Conservation (phyloP, 2,797 vertebrate species). For the Pempheris klunzingeri region DNA sequence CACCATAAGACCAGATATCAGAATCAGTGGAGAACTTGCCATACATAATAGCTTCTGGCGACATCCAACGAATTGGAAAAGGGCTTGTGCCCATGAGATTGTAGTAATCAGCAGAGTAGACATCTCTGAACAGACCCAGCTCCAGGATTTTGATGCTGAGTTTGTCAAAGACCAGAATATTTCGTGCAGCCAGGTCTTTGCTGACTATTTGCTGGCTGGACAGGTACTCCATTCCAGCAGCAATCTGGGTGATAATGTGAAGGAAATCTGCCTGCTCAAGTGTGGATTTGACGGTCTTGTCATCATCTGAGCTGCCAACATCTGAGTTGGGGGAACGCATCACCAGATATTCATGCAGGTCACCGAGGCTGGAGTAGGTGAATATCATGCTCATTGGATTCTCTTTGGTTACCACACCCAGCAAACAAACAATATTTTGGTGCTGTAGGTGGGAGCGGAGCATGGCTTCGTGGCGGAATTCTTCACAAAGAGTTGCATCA, state of each 20-base stretch:
- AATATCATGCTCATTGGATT: slow-evolving; percentile 97
- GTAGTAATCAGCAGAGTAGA: slow-evolving; percentile 97
- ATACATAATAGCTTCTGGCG: slow-evolving; percentile 93
- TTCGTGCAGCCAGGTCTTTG: slow-evolving; percentile 96
- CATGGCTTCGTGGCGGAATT: slow-evolving; percentile 94
- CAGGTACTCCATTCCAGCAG: slow-evolving; percentile 97
- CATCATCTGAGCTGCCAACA: slow-evolving; percentile 95
- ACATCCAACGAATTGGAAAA: slow-evolving; percentile 98
- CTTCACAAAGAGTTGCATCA: slow-evolving; percentile 90
- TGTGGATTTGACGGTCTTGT: slow-evolving; percentile 93
- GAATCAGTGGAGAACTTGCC: slow-evolving; percentile 96
- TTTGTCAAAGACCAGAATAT: slow-evolving; percentile 95
- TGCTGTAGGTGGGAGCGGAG: slow-evolving; percentile 92
- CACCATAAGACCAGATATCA: slow-evolving; percentile 97
- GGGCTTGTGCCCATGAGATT: slow-evolving; percentile 90
- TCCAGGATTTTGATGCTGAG: slow-evolving; percentile 94
- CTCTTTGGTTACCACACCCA: slow-evolving; percentile 94
- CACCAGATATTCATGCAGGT: slow-evolving; percentile 96
- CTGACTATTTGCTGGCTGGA: slow-evolving; percentile 94
- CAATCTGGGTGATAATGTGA: slow-evolving; percentile 93
- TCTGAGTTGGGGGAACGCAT: slow-evolving; percentile 97
- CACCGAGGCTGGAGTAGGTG: slow-evolving; percentile 91
- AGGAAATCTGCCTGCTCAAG: slow-evolving; percentile 95
- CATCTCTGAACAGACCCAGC: slow-evolving; percentile 94
- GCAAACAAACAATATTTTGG: slow-evolving; percentile 92